A percentile compares a stretch with the other conserved stretches of the same genome.
These are phyloP conservation scores for Acipenser oxyrinchus DNA, from an alignment of 2,797 vertebrate species.

Conservation along the genomic window DNA sequence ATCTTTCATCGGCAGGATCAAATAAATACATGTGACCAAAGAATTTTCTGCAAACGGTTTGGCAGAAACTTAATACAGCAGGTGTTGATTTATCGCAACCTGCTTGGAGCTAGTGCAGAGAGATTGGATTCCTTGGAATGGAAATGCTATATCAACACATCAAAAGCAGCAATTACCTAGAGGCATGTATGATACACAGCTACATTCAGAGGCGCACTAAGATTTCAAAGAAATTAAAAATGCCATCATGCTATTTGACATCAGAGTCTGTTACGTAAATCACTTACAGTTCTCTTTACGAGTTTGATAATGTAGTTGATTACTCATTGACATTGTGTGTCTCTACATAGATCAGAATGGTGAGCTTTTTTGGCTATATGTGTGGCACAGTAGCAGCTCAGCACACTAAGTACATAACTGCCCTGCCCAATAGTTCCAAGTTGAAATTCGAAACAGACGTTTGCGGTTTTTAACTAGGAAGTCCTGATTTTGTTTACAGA, in stretches of 20 bases:
- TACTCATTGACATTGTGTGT: too few species aligned
- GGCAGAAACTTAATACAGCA: slow-evolving; percentile 44
- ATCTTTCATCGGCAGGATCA: slow-evolving; percentile 42
- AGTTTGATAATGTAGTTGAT: too few species aligned
- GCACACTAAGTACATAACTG: not conserved
- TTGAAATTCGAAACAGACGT: not conserved
- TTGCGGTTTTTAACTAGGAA: not conserved
- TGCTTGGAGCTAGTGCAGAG: slow-evolving; percentile 31
- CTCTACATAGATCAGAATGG: too few species aligned
- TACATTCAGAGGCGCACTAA: not conserved
- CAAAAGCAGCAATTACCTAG: slow-evolving; percentile 7
- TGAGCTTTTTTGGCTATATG: too few species aligned
- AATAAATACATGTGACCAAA: slow-evolving; percentile 34
- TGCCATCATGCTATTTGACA: too few species aligned
- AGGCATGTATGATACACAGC: not conserved
- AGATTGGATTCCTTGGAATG: slow-evolving; percentile 35
- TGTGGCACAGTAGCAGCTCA: too few species aligned
- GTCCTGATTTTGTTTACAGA: too few species aligned
- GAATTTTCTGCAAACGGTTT: slow-evolving; percentile 42
- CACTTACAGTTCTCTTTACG: too few species aligned
- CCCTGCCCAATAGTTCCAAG: not conserved
- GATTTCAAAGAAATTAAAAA: not conserved
- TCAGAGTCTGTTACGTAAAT: too few species aligned
- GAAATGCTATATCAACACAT: slow-evolving; percentile 23
- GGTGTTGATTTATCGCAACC: slow-evolving; percentile 41